Conservation (phyloP, 2,113 vertebrate genomes). For the Ia io region DNA sequence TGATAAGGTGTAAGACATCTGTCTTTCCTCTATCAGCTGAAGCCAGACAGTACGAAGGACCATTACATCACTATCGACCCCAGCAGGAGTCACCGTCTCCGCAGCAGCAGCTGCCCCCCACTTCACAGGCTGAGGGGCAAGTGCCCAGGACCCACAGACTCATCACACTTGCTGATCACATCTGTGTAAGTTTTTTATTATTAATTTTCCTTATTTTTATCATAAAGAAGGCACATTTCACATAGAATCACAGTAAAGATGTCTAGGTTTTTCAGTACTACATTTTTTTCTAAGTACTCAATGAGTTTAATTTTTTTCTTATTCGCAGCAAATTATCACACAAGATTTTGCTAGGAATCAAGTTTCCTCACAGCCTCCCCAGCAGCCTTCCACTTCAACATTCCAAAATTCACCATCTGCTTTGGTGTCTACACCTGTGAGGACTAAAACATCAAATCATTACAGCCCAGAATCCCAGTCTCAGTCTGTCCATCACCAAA, state of each 20-base stretch:
- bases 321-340: constrained; percentile 95
- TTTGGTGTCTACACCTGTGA: constrained; percentile 75
- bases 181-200: constrained; percentile 89
- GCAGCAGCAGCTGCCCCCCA: constrained; percentile 82
- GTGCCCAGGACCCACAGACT: constrained; percentile 93
- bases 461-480: constrained; percentile 94
- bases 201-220: not conserved
- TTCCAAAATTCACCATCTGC: constrained; percentile 91
- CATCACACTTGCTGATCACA: constrained; percentile 98
- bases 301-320: constrained; percentile 34
- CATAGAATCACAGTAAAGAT: not conserved
- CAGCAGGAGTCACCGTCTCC: constrained; percentile 85
- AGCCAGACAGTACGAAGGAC: constrained; percentile 86
- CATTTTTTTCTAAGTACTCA: not conserved
- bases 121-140: constrained; percentile 88
- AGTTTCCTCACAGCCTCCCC: constrained; percentile 82
- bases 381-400: constrained; percentile 87
- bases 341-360: constrained; percentile 98
- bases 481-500: constrained; percentile 87
- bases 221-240: not conserved
- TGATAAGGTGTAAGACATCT: not conserved
- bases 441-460: constrained; percentile 89
- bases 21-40: constrained; percentile 80
- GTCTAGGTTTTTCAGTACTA: not conserved
- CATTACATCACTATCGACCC: constrained; percentile 88